phyloP scores from a whole-genome alignment of 1,140 invertebrate species.

The Ceratina australensis region DNA sequence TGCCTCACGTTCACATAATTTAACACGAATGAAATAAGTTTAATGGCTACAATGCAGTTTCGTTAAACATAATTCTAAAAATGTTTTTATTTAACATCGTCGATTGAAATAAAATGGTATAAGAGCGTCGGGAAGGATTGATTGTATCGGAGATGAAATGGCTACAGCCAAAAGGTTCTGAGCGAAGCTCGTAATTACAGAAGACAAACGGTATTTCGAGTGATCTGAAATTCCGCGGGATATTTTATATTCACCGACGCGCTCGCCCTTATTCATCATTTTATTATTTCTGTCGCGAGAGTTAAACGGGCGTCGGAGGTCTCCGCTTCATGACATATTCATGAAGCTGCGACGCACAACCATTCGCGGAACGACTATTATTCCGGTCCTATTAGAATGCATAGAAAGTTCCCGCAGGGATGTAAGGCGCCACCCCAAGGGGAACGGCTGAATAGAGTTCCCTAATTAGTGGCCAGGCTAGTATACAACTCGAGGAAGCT shows the following conservation, averaged over 20 bases:
- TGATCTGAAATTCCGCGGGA: not conserved
- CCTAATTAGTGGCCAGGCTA: conserved; percentile 68
- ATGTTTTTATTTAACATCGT: too few relatives aligned
- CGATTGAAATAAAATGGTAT: too few relatives aligned
- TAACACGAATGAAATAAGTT: too few relatives aligned
- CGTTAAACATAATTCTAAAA: too few relatives aligned
- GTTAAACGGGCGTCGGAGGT: not conserved
- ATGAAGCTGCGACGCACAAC: conserved; percentile 18
- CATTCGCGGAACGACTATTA: conserved; percentile 37
- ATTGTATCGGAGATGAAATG: not conserved
- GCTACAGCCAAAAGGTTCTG: not conserved
- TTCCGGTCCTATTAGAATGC: conserved; percentile 54
- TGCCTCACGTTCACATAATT: too few relatives aligned
- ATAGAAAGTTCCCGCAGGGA: conserved; percentile 40
- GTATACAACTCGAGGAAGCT: conserved; percentile 55
- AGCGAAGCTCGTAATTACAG: not conserved
- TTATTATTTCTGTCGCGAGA: conserved; percentile 21
- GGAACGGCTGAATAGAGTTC: conserved; percentile 62
- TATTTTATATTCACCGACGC: conserved; percentile 16
- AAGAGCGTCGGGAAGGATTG: too few relatives aligned
- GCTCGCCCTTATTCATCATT: not conserved
- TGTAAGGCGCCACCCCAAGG: conserved; percentile 43
- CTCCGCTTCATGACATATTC: conserved; percentile 30
- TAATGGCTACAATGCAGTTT: too few relatives aligned
- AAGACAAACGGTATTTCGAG: not conserved